phyloP scores from a whole-genome alignment of 2,888 invertebrate genomes.

The Dicycla oo region DNA sequence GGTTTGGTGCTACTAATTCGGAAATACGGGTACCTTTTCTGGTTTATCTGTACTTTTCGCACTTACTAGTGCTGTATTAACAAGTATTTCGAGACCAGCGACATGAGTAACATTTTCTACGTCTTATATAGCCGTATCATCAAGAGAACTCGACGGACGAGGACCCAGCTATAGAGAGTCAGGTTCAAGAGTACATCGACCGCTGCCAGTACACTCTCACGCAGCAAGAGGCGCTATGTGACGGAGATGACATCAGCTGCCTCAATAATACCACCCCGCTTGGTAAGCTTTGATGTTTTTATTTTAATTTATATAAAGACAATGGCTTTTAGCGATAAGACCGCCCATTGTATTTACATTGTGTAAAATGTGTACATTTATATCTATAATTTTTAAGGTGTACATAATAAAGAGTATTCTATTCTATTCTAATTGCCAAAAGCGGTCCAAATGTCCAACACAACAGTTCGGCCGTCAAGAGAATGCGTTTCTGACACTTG shows the following conservation, averaged over 20 bases:
- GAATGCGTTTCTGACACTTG: too few relatives aligned
- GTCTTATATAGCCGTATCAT: slow-evolving; percentile 68
- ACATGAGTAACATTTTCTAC: background rate
- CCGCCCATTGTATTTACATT: too few relatives aligned
- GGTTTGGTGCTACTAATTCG: background rate
- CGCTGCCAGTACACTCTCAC: slow-evolving; percentile 84
- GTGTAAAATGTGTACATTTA: too few relatives aligned
- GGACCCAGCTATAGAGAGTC: slow-evolving; percentile 77
- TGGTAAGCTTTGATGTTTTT: slow-evolving; percentile 64
- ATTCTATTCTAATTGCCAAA: too few relatives aligned
- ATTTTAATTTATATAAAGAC: too few relatives aligned
- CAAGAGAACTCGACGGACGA: slow-evolving; percentile 76
- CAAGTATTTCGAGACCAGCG: background rate
- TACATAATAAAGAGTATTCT: too few relatives aligned
- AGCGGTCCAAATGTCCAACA: too few relatives aligned
- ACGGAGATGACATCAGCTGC: slow-evolving; percentile 80
- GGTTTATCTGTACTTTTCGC: background rate
- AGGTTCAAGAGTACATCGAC: slow-evolving; percentile 79
- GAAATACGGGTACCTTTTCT: background rate
- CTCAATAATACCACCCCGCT: slow-evolving; percentile 67
- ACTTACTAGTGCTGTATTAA: background rate
- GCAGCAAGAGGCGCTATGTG: slow-evolving; percentile 85
- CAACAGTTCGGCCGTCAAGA: too few relatives aligned
- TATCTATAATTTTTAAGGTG: too few relatives aligned
- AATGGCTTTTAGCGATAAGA: too few relatives aligned